phyloP scores from a whole-genome alignment of 2,113 vertebrate genomes.

The Ovis canadensis region DNA sequence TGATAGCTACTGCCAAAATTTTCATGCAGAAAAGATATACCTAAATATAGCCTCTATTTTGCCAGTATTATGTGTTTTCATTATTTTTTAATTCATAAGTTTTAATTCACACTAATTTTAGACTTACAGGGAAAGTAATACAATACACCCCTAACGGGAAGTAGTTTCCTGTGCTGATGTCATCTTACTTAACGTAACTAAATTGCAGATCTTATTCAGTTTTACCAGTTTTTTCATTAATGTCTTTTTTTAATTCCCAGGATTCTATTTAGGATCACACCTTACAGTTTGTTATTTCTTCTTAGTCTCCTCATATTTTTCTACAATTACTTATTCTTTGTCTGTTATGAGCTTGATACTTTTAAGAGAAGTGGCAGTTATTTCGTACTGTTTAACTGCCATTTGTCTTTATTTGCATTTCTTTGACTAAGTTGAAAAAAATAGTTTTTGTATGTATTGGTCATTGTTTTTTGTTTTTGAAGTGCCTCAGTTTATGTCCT shows the following conservation, averaged over 20 bases:
- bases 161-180: neutral
- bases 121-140: neutral
- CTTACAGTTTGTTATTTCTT: neutral
- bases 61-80: neutral
- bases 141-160: neutral
- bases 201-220: neutral
- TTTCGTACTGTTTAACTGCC: neutral
- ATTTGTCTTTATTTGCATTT: constrained; percentile 2
- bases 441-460: neutral
- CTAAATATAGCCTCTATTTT: neutral
- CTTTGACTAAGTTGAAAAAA: neutral
- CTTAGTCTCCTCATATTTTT: neutral
- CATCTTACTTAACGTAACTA: neutral
- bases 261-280: neutral
- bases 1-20: neutral
- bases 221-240: neutral
- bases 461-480: neutral
- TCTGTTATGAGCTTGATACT: neutral
- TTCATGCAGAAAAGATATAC: neutral
- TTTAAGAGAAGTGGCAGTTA: neutral
- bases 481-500: neutral
- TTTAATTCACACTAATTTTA: constrained; percentile 1
- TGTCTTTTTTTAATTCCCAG: neutral
- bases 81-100: neutral
- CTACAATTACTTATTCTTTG: neutral